Percentiles rank a stretch among this genome's conserved stretches.
Evolutionary conservation across 2,888 invertebrate species (phyloP).

Genomic region (Trichacis sp.): DNA sequence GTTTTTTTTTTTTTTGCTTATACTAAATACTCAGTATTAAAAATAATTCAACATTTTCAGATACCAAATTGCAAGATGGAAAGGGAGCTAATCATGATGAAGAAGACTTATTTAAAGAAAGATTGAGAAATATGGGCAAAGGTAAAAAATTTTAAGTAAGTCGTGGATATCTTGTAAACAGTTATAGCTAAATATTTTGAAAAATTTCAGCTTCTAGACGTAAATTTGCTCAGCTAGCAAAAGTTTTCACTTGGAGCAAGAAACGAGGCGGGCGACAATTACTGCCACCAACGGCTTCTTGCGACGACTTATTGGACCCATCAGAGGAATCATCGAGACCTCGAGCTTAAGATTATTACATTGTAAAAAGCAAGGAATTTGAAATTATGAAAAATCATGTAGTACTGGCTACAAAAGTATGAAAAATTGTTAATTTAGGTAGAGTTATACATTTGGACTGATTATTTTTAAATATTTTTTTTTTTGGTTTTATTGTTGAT

Average conservation of each 20-base stretch:
- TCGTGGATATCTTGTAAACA: no score
- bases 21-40: no score
- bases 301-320: constrained; percentile 65
- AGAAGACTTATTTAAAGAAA: constrained; percentile 81
- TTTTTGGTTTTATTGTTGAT: background rate
- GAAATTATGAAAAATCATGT: background rate
- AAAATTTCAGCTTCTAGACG: constrained; percentile 79
- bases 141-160: no score
- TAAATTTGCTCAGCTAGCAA: constrained; percentile 84
- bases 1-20: no score
- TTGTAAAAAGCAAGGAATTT: constrained; percentile 13
- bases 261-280: constrained; percentile 64
- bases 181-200: no score
- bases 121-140: constrained; percentile 86
- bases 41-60: no score
- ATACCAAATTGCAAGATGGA: constrained; percentile 59
- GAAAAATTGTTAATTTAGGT: constrained; percentile 30
- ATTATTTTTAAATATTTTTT: constrained; percentile 11
- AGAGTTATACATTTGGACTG: constrained; percentile 8
- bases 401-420: background rate
- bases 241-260: constrained; percentile 77
- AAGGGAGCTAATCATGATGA: constrained; percentile 70
- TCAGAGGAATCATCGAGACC: constrained; percentile 63
- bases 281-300: constrained; percentile 65
- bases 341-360: constrained; percentile 48